Evolutionary conservation across 2,113 vertebrate species (phyloP), one percentile per base, ranked within the genome.

Genomic region (Sapayoa aenigma): DNA sequence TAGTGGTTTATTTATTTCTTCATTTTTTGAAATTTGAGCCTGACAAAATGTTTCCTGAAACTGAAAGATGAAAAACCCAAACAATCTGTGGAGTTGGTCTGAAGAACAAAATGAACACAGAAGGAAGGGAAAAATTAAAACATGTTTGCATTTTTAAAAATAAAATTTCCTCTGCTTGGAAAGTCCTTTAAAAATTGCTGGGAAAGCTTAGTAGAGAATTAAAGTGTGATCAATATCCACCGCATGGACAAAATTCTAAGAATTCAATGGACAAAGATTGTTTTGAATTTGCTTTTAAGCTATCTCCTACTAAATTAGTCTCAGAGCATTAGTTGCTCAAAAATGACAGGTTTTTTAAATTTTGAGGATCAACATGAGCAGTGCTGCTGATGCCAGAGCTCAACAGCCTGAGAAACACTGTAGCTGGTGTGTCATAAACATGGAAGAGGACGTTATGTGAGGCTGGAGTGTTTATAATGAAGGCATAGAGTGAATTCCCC

Each of bases 401-500:
- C 19, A 35, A 47, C 0, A 41, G 14, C 35, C 33, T 11, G 22
- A 60, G 35, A 50, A 89, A 12, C 18, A 19, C 15, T 8, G 12
- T 8, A 17, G 42, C n/a, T 73, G 60, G 15, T 37, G 8, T 3
- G 69, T 27, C 1, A 0, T 5, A 28, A 55, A 33, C 12, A 15
- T 1, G 18, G 31, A 33, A 83, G 5, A 46, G 55, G 55, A 55
- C 0, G 5, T n/a, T 62, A 8, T 30, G 28, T 12, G 16, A 84
- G 87, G 55, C 72, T 20, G 14, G 41, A 62, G 25, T 21, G 20
- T 67, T 76, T 42, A 35, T 14, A 50, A 52, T 20, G 67, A 63
- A 69, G 42, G 66, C 66, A 50, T 2, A 3, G 59, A 83, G 39
- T 23, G 39, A 69, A 56, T 69, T 80, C 68, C 53, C 14, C 55